Conservation (phyloP, 1,140 invertebrate species). For the Ganaspis sp. region DNA sequence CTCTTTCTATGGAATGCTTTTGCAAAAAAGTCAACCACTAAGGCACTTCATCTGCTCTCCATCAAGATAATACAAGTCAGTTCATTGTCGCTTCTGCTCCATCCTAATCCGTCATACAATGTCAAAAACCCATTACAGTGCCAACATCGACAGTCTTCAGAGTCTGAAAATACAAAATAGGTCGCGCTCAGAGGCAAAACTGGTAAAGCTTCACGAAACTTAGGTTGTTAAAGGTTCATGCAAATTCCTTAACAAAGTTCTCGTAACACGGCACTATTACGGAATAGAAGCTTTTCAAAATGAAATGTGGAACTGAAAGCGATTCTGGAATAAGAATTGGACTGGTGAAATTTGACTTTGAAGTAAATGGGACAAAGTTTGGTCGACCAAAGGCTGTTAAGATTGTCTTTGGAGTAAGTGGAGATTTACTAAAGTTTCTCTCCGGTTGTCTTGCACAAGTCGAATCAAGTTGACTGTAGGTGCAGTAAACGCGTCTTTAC, state of each 20-base stretch:
- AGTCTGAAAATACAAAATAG: not conserved
- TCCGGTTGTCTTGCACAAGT: not conserved
- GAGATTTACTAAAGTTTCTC: not conserved
- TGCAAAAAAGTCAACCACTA: not conserved
- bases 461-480: not conserved
- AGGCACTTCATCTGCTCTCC: not conserved
- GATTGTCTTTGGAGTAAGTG: conserved; percentile 1
- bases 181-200: not conserved
- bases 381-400: not conserved
- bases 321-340: conserved; percentile 4
- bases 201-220: not conserved
- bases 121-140: not conserved
- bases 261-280: not conserved
- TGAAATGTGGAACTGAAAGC: conserved; percentile 4
- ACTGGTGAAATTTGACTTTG: not conserved
- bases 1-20: not conserved
- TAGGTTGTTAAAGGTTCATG: conserved; percentile 24
- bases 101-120: conserved; percentile 13
- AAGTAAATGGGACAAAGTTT: not conserved
- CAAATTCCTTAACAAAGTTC: not conserved
- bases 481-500: not conserved
- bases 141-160: not conserved
- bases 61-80: conserved; percentile 7
- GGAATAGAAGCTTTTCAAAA: conserved; percentile 21
- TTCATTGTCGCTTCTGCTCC: not conserved